Conservation (phyloP, 23 tunicate genomes). For the Ciona savignyi region DNA sequence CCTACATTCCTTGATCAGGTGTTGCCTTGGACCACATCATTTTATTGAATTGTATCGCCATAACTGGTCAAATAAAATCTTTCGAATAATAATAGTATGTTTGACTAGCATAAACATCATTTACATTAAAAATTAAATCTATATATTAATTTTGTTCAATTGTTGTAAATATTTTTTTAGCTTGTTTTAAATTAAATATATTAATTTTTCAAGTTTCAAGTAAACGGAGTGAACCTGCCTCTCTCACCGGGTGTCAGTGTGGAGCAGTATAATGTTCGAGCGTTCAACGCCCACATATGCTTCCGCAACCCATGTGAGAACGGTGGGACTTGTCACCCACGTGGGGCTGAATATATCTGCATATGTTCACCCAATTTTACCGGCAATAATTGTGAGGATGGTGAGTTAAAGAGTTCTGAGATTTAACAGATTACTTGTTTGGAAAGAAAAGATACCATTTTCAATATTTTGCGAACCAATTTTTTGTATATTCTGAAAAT, state of each 20-base stretch:
- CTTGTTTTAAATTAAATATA: background rate
- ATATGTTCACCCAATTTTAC: conserved; percentile 24
- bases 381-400: conserved; percentile 45
- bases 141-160: background rate
- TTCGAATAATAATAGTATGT: no score
- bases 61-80: no score
- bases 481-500: no score
- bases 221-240: conserved; percentile 41
- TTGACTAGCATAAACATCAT: no score
- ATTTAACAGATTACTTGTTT: no score
- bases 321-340: conserved; percentile 51
- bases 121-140: background rate
- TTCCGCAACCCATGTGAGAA: conserved; percentile 61
- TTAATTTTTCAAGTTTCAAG: conserved; percentile 37
- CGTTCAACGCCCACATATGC: conserved; percentile 81
- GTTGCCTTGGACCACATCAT: no score
- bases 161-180: background rate
- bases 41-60: no score
- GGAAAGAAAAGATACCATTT: no score
- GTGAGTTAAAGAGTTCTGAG: background rate
- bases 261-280: conserved; percentile 32
- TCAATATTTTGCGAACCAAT: no score
- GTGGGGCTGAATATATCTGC: conserved; percentile 42
- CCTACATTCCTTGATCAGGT: no score
- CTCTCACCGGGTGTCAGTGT: conserved; percentile 8